A percentile compares a stretch with the other conserved stretches of the same genome.
phyloP scores from a whole-genome alignment of 2,888 invertebrate genomes.

The Megastigmus dorsalis region DNA sequence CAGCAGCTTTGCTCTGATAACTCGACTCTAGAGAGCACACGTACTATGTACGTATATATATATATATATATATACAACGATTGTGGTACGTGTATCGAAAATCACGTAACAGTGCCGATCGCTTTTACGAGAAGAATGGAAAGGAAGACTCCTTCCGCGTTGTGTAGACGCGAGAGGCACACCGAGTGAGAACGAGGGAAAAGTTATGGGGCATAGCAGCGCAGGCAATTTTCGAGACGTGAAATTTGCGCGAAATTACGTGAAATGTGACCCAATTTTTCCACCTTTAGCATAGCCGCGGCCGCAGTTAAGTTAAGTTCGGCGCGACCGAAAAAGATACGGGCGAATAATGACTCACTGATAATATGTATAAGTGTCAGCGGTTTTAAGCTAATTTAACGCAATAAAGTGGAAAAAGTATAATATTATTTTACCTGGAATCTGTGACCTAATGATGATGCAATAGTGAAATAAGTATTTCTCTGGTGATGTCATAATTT shows the following conservation, averaged over 20 bases:
- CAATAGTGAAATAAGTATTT: constrained; percentile 6
- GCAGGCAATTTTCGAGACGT: constrained; percentile 14
- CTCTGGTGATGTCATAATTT: constrained; percentile 34
- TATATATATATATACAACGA: background rate
- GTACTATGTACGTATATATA: background rate
- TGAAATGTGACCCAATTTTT: constrained; percentile 26
- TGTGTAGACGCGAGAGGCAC: background rate
- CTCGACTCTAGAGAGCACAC: background rate
- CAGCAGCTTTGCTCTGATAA: background rate
- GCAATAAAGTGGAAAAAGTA: constrained; percentile 15
- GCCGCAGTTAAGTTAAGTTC: background rate
- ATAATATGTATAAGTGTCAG: too few species aligned
- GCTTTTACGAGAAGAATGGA: constrained; percentile 39
- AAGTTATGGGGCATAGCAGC: background rate
- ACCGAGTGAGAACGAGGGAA: background rate
- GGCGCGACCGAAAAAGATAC: too few species aligned
- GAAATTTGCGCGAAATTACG: background rate
- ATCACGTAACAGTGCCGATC: constrained; percentile 34
- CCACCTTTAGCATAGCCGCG: background rate
- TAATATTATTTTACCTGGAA: constrained; percentile 11
- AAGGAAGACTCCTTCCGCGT: constrained; percentile 33
- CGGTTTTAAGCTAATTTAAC: background rate
- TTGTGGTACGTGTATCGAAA: background rate
- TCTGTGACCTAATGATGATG: constrained; percentile 18
- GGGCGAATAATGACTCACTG: too few species aligned